These are phyloP conservation scores for Meleagris gallopavo DNA, from an alignment of 2,113 vertebrate species.

Conservation along the genomic window DNA sequence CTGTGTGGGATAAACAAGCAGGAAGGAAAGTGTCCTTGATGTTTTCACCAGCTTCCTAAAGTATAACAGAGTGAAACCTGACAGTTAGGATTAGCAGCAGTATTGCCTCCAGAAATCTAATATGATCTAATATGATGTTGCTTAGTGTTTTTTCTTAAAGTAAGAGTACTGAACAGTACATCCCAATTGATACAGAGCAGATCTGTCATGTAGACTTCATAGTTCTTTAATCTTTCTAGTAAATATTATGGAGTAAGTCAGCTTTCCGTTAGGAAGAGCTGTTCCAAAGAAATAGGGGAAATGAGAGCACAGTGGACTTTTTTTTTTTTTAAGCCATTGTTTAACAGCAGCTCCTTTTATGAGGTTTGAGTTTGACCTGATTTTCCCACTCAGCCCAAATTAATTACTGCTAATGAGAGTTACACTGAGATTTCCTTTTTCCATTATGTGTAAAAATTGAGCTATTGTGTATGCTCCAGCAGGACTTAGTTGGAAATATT, in stretches of 20 bases:
- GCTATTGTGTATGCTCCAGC: neutral
- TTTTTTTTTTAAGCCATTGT: neutral
- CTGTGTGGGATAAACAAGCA: neutral
- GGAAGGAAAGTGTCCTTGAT: neutral
- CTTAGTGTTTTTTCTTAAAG: conserved; percentile 11
- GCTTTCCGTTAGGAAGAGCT: neutral
- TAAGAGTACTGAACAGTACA: neutral
- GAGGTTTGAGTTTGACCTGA: neutral
- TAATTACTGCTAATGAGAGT: neutral
- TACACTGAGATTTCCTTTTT: neutral
- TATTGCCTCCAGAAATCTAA: neutral
- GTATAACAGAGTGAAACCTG: neutral
- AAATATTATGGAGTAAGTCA: neutral
- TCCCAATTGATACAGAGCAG: conserved; percentile 1
- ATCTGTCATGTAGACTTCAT: neutral
- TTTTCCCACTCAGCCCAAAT: neutral
- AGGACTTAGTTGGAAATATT: neutral
- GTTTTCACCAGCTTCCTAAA: neutral
- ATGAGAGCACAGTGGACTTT: neutral
- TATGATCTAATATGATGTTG: neutral
- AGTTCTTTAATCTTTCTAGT: neutral
- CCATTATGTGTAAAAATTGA: neutral
- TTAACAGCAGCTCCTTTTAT: neutral
- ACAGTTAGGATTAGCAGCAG: neutral
- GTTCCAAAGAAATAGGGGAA: neutral